Conservation (phyloP, 2,113 vertebrate genomes). For the Siniperca chuatsi region DNA sequence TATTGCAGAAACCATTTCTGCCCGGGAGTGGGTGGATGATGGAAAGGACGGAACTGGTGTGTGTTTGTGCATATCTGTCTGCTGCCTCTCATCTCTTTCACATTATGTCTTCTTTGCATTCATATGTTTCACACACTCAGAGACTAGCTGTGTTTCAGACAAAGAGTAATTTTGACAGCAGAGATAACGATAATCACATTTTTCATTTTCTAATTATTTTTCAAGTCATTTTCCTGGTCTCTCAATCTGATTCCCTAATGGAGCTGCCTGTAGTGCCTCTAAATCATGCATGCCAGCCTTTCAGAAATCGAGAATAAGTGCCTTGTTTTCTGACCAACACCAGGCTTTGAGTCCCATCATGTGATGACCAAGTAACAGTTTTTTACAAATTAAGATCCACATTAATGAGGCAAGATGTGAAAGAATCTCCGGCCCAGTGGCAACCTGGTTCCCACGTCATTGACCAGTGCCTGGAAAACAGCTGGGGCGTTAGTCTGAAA, state of each 20-base stretch:
- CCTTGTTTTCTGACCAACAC: not conserved
- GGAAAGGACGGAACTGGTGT: slow-evolving; percentile 8
- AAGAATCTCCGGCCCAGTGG: not conserved
- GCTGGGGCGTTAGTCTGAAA: too few species aligned
- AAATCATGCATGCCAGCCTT: not conserved
- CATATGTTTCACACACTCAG: not conserved
- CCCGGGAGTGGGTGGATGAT: slow-evolving; percentile 13
- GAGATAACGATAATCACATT: slow-evolving; percentile 22
- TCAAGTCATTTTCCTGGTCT: slow-evolving; percentile 27
- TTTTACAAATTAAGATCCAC: not conserved
- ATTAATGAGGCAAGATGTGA: not conserved
- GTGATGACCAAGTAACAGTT: not conserved
- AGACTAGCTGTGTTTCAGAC: slow-evolving; percentile 6
- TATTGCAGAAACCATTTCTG: slow-evolving; percentile 7
- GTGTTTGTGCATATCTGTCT: not conserved
- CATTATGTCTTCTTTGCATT: not conserved
- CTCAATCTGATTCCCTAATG: slow-evolving; percentile 14
- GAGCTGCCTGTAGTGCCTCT: not conserved
- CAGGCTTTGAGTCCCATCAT: not conserved
- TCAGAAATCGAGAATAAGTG: not conserved
- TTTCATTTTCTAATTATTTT: slow-evolving; percentile 24
- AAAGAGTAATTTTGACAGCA: slow-evolving; percentile 1
- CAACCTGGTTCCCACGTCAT: not conserved
- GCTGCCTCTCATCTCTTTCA: not conserved
- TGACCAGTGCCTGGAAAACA: too few species aligned